Evolutionary conservation across 2,113 vertebrate species (phyloP), one percentile per base, ranked within the genome.

Genomic region (Cichladusa arquata): DNA sequence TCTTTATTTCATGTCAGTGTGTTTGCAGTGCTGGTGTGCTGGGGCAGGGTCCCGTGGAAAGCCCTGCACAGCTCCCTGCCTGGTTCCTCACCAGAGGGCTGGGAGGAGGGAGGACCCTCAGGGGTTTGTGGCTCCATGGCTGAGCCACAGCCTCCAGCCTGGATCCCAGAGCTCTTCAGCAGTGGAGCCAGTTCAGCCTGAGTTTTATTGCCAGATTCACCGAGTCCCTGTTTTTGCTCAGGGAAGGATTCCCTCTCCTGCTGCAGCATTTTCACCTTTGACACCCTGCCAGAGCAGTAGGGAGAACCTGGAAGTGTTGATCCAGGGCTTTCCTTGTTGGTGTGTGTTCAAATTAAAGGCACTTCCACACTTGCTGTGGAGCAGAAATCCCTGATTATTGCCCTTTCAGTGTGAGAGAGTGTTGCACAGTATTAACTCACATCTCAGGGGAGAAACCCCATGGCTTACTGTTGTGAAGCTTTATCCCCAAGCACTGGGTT

Each of bases 1-100:
- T 48, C 2, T 56, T 12, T n/a, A 6, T 81, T 26, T 19, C 17
- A 5, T 9, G 12, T n/a, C 25, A 31, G 6, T 0, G 2, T 31
- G 34, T 71, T 50, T 69, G 36, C 38, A 5, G 36, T 87, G 54
- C 51, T 36, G 17, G 1, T 53, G 66, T 28, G 6, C 19, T 24
- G 50, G 50, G n/a, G 42, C 42, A 36, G 66, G 15, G 34, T 61
- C 54, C 31, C 19, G 1, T 16, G 62, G 88, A 53, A 79, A 26
- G 11, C 33, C 36, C 25, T 53, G 58, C 38, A 12, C 20, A 23
- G 23, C 72, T 61, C 56, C 47, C 31, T 85, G 53, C 23, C 77
- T 15, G 14, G 5, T 29, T 70, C 53, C 50, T 73, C 44, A 24
- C 14, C 47, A 53, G 14, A 77, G 25, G 62, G 64, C 33, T 54